Percentiles rank a stretch among this genome's conserved stretches.
phyloP scores from a whole-genome alignment of 2,113 vertebrate species.

The Pseudopodoces humilis region DNA sequence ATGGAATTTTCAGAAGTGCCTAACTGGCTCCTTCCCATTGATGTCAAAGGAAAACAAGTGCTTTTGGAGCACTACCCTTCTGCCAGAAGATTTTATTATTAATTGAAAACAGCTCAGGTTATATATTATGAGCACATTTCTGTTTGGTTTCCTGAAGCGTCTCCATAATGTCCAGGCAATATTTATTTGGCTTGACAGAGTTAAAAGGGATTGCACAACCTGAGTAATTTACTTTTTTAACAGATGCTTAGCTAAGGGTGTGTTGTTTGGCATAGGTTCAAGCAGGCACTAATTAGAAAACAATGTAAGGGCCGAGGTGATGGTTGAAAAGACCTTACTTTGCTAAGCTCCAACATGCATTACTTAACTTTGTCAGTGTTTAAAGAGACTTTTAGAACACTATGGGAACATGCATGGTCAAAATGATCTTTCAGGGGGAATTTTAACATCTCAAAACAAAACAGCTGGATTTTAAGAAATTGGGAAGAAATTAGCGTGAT shows the following conservation, averaged over 20 bases:
- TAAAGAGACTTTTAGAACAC: neutral
- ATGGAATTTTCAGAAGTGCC: neutral
- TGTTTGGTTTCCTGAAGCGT: neutral
- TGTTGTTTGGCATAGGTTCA: conserved; percentile 2
- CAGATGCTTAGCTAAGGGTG: neutral
- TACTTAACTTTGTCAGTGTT: neutral
- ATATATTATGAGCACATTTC: neutral
- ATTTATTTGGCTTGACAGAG: conserved; percentile 11
- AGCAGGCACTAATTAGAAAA: neutral
- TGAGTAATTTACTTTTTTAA: neutral
- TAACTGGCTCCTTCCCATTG: neutral
- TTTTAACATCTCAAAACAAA: neutral
- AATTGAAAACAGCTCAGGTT: neutral
- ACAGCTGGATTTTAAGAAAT: neutral
- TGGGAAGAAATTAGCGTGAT: neutral
- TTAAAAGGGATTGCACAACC: conserved; percentile 3
- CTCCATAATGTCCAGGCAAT: neutral
- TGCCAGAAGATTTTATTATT: neutral
- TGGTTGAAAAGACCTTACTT: neutral
- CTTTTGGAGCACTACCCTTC: neutral
- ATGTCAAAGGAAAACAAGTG: neutral
- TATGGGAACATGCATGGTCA: neutral
- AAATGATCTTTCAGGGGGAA: neutral
- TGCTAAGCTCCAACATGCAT: neutral
- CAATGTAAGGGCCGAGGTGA: neutral